Evolutionary conservation across 1,140 invertebrate species (phyloP).

Genomic region (Brachionus rubens): DNA sequence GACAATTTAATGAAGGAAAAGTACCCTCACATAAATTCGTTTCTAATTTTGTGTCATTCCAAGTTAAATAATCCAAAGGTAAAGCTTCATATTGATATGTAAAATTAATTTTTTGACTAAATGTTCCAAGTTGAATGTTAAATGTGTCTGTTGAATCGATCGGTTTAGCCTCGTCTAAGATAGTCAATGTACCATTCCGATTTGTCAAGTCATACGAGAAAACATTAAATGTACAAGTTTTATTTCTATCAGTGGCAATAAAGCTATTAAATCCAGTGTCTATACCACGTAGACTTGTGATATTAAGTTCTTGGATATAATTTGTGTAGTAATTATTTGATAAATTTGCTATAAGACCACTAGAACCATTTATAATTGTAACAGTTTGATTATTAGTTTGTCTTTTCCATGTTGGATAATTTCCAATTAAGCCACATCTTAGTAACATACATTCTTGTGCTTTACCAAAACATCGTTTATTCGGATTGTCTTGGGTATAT

Average conservation of each 20-base stretch:
- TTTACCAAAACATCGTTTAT: background rate
- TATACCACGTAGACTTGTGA: background rate
- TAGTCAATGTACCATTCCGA: background rate
- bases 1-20: slow-evolving; percentile 9
- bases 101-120: background rate
- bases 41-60: background rate
- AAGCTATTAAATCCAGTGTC: slow-evolving; percentile 23
- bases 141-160: slow-evolving; percentile 7
- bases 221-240: background rate
- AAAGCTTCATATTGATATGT: slow-evolving; percentile 2
- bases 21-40: background rate
- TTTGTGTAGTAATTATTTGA: background rate
- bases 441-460: background rate
- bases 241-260: background rate
- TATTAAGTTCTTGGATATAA: background rate
- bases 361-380: background rate
- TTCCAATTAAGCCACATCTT: background rate
- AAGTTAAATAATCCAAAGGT: slow-evolving; percentile 25
- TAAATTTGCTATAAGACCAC: background rate
- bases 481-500: background rate
- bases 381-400: background rate
- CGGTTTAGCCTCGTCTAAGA: background rate
- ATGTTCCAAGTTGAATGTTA: background rate
- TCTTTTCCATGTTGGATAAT: background rate
- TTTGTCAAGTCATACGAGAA: background rate